These are phyloP conservation scores for Leptinotarsa haldemani DNA, from an alignment of 2,888 invertebrate genomes.

Conservation along the genomic window DNA sequence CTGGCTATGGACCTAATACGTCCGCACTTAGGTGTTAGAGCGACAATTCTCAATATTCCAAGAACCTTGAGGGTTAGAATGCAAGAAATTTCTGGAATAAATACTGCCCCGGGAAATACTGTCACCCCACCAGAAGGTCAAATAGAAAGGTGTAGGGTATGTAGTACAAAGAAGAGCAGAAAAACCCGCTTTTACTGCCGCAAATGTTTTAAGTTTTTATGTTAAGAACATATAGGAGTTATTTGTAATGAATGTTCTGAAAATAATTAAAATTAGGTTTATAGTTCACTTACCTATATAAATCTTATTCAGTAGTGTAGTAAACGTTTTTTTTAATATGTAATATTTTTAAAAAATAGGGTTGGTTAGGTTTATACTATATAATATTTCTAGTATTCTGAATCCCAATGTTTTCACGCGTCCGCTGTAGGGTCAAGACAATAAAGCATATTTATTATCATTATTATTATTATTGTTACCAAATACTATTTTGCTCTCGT, in stretches of 20 bases:
- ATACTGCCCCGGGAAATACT: constrained; percentile 18
- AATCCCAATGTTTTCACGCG: too few species aligned
- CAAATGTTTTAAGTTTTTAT: constrained; percentile 33
- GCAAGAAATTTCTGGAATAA: constrained; percentile 26
- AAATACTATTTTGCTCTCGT: too few species aligned
- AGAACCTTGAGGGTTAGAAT: constrained; percentile 29
- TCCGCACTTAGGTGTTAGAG: constrained; percentile 29
- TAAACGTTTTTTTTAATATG: constrained; percentile 23
- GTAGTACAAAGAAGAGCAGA: constrained; percentile 28
- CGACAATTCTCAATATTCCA: constrained; percentile 25
- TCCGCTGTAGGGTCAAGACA: too few species aligned
- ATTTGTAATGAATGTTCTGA: constrained; percentile 25
- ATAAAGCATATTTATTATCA: too few species aligned
- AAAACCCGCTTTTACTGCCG: constrained; percentile 31
- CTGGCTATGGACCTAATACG: constrained; percentile 29
- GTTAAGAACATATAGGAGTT: constrained; percentile 31
- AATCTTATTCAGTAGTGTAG: constrained; percentile 22
- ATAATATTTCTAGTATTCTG: constrained; percentile 17
- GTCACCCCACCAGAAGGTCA: constrained; percentile 24
- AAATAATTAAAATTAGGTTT: constrained; percentile 11
- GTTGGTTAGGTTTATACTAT: constrained; percentile 14
- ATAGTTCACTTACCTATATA: constrained; percentile 9
- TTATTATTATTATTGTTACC: too few species aligned
- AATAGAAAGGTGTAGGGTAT: constrained; percentile 29
- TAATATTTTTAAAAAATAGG: constrained; percentile 16